phyloP scores from a whole-genome alignment of 2,113 vertebrate genomes.

The Poecile atricapillus region DNA sequence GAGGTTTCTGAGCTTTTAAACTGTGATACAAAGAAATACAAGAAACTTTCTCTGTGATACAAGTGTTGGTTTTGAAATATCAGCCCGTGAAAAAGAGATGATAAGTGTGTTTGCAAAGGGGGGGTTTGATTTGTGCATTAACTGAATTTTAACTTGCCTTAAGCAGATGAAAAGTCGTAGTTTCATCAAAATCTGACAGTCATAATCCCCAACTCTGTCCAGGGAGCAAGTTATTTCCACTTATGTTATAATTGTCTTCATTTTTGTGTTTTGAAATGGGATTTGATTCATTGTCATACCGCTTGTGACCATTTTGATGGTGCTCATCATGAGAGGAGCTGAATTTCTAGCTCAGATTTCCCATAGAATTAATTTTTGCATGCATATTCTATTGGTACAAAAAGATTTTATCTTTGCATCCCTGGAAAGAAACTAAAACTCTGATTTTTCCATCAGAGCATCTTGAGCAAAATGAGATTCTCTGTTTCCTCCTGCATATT shows the following conservation, averaged over 20 bases:
- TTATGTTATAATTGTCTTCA: neutral
- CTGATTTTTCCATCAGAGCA: neutral
- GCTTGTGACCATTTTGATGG: neutral
- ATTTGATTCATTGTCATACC: neutral
- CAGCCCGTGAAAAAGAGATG: neutral
- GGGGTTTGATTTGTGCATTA: neutral
- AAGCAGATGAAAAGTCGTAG: neutral
- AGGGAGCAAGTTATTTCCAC: neutral
- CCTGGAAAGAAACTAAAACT: neutral
- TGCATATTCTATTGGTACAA: neutral
- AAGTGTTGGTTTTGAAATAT: neutral
- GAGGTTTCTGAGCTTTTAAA: neutral
- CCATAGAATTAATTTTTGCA: neutral
- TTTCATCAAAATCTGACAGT: neutral
- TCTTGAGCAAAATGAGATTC: neutral
- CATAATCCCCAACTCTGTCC: neutral
- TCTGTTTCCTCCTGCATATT: neutral
- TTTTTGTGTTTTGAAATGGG: neutral
- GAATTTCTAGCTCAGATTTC: neutral
- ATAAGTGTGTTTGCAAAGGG: neutral
- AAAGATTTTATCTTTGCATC: neutral
- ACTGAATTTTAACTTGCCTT: neutral
- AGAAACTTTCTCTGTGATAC: neutral
- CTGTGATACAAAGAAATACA: too few relatives aligned
- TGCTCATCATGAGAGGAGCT: neutral